Evolutionary conservation across 2,888 invertebrate genomes (phyloP), one percentile per base, ranked within the genome.

Genomic region (Horisme vitalbata): DNA sequence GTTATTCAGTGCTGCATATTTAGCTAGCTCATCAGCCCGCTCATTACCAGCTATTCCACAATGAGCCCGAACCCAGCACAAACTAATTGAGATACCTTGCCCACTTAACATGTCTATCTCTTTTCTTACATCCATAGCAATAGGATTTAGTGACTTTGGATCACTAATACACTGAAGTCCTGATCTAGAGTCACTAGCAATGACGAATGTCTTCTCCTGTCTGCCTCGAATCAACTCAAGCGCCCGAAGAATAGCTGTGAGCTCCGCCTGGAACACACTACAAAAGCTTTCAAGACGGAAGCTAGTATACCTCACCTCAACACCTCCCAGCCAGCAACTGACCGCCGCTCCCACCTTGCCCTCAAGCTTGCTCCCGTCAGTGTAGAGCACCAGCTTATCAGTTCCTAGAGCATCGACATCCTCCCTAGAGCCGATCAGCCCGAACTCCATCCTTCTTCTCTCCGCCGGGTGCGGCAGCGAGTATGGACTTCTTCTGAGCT

Each of bases 301-400:
- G 3, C 23, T 23, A 1, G 8, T 23, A 3, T 2, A 8, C 13
- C 8, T 13, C 3, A 6, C 2, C 11, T 34, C 23, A 3, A n/a
- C n/a, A n/a, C n/a, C n/a, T n/a, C 1, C 7, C 5, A 5, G 15
- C 36, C 36, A 36, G 6, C 24, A 18, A 1, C 15, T 18, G 1
- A 36, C 20, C 8, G 30, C 27, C 1, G 12, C 37, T 12, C 37
- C 28, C 2, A 37, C 30, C 7, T 28, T 37, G 1, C 37, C 30
- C 12, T 37, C 37, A 1, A 37, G 3, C 5, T 36, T 36, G 11
- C 36, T 36, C 4, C 36, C 36, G 4, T 35, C 35, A 1, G 36
- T 36, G 8, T 7, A 36, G 4, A 36, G 13, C 0, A 12, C 18
- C n/a, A 12, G 37, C 3, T 1, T 9, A 2, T 12, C 13, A 8